Percentiles rank a stretch among this genome's conserved stretches.
Conservation (phyloP, 2,888 invertebrate species). For the Halictus ligatus region DNA sequence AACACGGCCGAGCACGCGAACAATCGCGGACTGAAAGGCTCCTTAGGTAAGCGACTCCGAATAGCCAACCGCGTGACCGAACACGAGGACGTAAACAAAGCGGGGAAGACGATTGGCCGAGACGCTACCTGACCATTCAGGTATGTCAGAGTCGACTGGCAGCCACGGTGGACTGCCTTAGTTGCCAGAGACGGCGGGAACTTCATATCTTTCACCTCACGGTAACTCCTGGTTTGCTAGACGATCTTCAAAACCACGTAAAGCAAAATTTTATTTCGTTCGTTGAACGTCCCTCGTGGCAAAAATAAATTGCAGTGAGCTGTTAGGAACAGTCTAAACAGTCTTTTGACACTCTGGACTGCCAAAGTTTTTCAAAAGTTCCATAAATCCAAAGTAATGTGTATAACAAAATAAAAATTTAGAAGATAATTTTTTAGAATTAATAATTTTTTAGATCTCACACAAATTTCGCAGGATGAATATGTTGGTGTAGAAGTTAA, state of each 20-base stretch:
- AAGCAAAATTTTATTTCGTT: no score
- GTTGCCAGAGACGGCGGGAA: background rate
- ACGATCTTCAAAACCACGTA: background rate
- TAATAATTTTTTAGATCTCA: no score
- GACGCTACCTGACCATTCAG: slow-evolving; percentile 65
- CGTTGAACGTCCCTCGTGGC: no score
- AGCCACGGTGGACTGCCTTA: background rate
- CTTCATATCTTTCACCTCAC: background rate
- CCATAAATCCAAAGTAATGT: no score
- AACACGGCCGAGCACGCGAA: slow-evolving; percentile 45
- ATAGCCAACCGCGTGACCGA: slow-evolving; percentile 54
- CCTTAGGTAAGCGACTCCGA: slow-evolving; percentile 50
- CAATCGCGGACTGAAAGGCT: slow-evolving; percentile 63
- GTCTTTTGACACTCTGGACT: no score
- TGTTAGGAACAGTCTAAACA: no score
- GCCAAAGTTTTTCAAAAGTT: no score
- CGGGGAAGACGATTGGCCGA: slow-evolving; percentile 70
- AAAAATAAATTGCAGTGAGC: no score
- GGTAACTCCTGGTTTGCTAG: background rate
- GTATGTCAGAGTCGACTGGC: slow-evolving; percentile 41
- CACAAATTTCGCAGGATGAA: no score
- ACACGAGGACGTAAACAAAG: slow-evolving; percentile 65
- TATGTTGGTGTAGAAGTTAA: no score
- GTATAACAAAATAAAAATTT: no score
- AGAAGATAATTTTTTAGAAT: no score